A percentile compares a stretch with the other conserved stretches of the same genome.
Conservation (phyloP, 1,140 invertebrate species). For the Drosophila ambigua region DNA sequence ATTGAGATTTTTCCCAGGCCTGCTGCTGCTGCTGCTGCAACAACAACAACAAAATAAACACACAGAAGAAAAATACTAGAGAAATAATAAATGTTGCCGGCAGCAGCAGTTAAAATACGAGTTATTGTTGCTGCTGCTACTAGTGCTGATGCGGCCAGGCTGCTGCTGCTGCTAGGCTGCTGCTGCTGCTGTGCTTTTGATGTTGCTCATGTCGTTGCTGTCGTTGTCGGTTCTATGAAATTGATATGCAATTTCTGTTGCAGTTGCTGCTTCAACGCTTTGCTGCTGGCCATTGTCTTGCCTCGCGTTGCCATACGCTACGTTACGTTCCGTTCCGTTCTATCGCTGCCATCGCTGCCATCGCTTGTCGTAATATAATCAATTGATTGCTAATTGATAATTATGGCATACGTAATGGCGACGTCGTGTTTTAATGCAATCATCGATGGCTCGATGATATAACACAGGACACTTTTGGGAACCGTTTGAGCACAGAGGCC, state of each 20-base stretch:
- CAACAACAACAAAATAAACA: slow-evolving; percentile 17
- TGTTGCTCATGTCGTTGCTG: slow-evolving; percentile 11
- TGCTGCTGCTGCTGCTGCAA: slow-evolving; percentile 30
- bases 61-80: slow-evolving; percentile 20
- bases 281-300: slow-evolving; percentile 45
- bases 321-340: slow-evolving; percentile 5
- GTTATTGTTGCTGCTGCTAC: slow-evolving; percentile 51
- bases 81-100: slow-evolving; percentile 40
- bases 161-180: slow-evolving; percentile 19
- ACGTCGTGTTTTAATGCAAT: slow-evolving; percentile 16
- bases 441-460: neutral
- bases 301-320: neutral
- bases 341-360: slow-evolving; percentile 11
- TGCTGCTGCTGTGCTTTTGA: slow-evolving; percentile 24
- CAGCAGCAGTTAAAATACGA: slow-evolving; percentile 58
- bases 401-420: slow-evolving; percentile 65
- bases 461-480: neutral
- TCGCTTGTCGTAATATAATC: slow-evolving; percentile 56
- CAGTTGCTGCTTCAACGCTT: neutral
- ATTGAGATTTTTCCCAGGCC: slow-evolving; percentile 74
- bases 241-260: slow-evolving; percentile 57
- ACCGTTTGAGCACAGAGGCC: too few relatives aligned
- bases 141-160: slow-evolving; percentile 1
- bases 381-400: slow-evolving; percentile 82
- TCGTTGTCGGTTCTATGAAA: slow-evolving; percentile 20